Evolutionary conservation across 64 coral and sea anemone species (phyloP), one percentile per base, ranked within the genome.

Genomic region (Dendronephthya gigantea): DNA sequence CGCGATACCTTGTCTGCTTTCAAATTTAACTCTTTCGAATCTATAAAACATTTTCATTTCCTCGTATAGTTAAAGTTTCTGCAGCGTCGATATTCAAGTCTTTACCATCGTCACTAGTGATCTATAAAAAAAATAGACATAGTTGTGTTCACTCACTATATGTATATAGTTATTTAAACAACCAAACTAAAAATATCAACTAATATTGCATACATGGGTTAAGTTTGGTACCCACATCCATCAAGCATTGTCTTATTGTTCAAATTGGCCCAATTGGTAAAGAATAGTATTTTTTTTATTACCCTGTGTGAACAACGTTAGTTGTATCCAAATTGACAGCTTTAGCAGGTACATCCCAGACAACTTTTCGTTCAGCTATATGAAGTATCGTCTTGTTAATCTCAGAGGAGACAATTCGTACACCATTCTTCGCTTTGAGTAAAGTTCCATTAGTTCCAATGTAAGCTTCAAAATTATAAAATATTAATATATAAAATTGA

Each of bases 31-130:
- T 34, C 36, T 79, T 33, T 33, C 16, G 9, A 79, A 39, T 79
- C 72, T 17, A 79, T 39, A 79, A 79, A 35, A 79, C 32, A 79
- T 79, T 79, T 34, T 79, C 72, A 19, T 79, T 79, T 29, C 72
- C 72, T 79, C 36, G 72, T 36, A 79, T 79, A 9, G 36, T 39
- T 7, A 36, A 0, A 39, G 19, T 79, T 79, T 39, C 72, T 34
- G 15, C 15, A 4, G 32, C 9, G 34, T 79, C 7, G 36, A 79
- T 33, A 0, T 79, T 34, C 72, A 79, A 9, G 29, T 79, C 36
- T 79, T 79, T 79, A 29, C 36, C 36, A 35, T 79, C 72, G 32
- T 79, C 72, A 79, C 72, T 79, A 35, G 72, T 79, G 72, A 79
- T 79, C 72, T 79, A 19, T 15, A 34, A 34, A 79, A 33, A 35